Conservation (phyloP, 2,113 vertebrate species). For the Fukomys damarensis region DNA sequence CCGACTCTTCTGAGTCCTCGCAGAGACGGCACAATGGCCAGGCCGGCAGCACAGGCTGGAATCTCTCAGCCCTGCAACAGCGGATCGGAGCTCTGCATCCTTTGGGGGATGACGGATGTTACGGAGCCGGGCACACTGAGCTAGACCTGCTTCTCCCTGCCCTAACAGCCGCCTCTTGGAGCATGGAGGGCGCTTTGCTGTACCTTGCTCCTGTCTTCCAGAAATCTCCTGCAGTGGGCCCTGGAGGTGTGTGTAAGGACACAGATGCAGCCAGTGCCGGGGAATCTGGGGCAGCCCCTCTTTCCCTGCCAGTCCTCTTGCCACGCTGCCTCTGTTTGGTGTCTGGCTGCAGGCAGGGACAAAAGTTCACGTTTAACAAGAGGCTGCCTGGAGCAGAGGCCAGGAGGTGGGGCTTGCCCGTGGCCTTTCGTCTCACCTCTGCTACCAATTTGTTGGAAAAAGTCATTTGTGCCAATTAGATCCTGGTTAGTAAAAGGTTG, state of each 20-base stretch:
- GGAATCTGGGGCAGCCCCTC: background rate
- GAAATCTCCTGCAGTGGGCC: background rate
- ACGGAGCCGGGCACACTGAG: too few relatives aligned
- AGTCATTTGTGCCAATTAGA: slow-evolving; percentile 64
- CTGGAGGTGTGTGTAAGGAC: background rate
- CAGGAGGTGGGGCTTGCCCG: background rate
- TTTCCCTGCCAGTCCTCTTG: background rate
- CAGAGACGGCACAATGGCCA: background rate
- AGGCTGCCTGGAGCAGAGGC: background rate
- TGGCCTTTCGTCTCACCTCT: background rate
- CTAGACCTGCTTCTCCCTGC: background rate
- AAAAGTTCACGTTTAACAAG: background rate
- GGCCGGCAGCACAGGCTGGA: background rate
- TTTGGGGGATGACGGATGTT: background rate
- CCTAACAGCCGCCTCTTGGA: background rate
- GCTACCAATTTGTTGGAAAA: slow-evolving; percentile 26
- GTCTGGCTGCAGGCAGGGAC: background rate
- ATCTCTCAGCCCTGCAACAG: background rate
- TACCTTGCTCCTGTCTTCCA: background rate
- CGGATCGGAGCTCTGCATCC: background rate
- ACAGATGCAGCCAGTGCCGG: background rate
- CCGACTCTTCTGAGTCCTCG: background rate
- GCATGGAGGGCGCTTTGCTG: background rate
- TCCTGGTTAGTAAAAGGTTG: background rate
- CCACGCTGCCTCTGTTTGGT: background rate